These are phyloP conservation scores for Menura novaehollandiae DNA, from an alignment of 2,113 vertebrate genomes.

Conservation along the genomic window DNA sequence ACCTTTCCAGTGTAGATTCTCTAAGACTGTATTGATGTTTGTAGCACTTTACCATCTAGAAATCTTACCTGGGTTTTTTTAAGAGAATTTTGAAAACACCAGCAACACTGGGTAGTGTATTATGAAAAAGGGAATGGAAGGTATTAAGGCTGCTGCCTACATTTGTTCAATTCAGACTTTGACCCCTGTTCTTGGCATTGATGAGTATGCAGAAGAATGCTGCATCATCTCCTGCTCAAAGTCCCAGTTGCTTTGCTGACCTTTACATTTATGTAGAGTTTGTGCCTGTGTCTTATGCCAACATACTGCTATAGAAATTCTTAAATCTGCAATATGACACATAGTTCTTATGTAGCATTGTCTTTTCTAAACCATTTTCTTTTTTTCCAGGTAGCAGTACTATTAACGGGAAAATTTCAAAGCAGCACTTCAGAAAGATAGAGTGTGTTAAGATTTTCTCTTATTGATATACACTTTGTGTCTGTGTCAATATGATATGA, in stretches of 20 bases:
- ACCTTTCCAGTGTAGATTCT: not conserved
- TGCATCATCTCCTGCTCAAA: not conserved
- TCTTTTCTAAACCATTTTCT: not conserved
- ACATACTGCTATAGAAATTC: not conserved
- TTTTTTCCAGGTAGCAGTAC: not conserved
- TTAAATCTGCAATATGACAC: not conserved
- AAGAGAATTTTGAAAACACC: not conserved
- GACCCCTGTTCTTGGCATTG: not conserved
- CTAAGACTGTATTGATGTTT: not conserved
- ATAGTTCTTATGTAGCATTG: not conserved
- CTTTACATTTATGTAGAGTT: not conserved
- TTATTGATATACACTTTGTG: not conserved
- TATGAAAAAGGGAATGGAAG: not conserved
- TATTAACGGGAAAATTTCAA: not conserved
- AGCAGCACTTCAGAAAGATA: not conserved
- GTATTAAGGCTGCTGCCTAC: not conserved
- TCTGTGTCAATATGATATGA: constrained; percentile 62
- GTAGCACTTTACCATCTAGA: not conserved
- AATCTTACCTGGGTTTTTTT: not conserved
- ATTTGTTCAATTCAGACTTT: not conserved
- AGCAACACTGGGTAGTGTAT: not conserved
- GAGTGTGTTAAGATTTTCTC: not conserved
- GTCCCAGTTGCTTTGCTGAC: not conserved
- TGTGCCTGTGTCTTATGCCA: not conserved
- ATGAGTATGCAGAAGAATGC: not conserved